These are phyloP conservation scores for Meteorus colon DNA, from an alignment of 2,888 invertebrate genomes.

Conservation along the genomic window DNA sequence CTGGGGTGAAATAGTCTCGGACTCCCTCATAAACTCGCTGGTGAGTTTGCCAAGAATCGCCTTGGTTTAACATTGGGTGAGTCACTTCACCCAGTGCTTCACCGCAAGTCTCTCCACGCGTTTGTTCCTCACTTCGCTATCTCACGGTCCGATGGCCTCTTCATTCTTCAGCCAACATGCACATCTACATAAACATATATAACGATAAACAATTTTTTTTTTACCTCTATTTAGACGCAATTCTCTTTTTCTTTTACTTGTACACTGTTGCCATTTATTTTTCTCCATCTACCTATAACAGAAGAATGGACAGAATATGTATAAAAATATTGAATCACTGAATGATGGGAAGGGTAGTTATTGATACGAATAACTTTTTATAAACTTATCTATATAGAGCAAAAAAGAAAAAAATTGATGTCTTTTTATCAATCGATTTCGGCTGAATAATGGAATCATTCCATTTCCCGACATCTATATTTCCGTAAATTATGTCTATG, in stretches of 20 bases:
- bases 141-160: constrained; percentile 35
- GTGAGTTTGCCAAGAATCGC: constrained; percentile 22
- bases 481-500: too few relatives aligned
- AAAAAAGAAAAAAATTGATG: too few relatives aligned
- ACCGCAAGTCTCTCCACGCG: constrained; percentile 25
- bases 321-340: too few relatives aligned
- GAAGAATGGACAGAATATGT: too few relatives aligned
- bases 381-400: too few relatives aligned
- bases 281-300: background rate
- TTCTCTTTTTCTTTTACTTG: background rate
- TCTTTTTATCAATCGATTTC: too few relatives aligned
- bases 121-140: constrained; percentile 33
- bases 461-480: too few relatives aligned
- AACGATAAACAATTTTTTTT: background rate
- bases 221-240: background rate
- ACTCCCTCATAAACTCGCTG: constrained; percentile 28
- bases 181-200: background rate
- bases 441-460: too few relatives aligned
- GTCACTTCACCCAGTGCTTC: constrained; percentile 26
- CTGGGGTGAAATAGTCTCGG: constrained; percentile 17
- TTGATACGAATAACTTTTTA: too few relatives aligned
- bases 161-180: constrained; percentile 23
- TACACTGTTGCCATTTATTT: background rate
- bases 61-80: constrained; percentile 16
- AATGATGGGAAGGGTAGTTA: too few relatives aligned